These are phyloP conservation scores for Cyrtodaria siliqua DNA, from an alignment of 2,888 invertebrate genomes.

Conservation along the genomic window DNA sequence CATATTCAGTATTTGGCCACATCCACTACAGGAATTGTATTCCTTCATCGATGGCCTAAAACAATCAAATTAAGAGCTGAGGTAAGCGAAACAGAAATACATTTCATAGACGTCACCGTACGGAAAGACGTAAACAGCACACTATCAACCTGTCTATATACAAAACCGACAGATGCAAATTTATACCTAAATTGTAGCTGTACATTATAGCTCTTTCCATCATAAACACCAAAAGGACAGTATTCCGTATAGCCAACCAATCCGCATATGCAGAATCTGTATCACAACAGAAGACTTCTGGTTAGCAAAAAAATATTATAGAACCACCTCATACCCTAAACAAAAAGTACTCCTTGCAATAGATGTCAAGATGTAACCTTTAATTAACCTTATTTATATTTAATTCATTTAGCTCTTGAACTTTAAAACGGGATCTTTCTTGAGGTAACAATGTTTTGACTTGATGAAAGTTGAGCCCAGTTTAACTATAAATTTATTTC, in stretches of 20 bases:
- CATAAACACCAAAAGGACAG: neutral
- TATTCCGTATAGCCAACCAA: neutral
- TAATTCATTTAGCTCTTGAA: too few relatives aligned
- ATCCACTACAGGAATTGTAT: neutral
- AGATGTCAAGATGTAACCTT: too few relatives aligned
- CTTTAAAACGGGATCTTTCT: too few relatives aligned
- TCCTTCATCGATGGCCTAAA: slow-evolving; percentile 3
- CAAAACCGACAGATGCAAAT: neutral
- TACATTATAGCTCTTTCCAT: neutral
- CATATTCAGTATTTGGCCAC: neutral
- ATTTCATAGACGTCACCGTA: neutral
- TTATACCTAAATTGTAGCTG: too few relatives aligned
- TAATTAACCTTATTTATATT: too few relatives aligned
- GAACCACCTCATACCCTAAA: neutral
- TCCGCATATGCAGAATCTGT: neutral
- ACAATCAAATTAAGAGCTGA: neutral
- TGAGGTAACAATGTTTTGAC: too few relatives aligned
- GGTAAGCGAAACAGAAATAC: neutral
- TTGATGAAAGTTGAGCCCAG: too few relatives aligned
- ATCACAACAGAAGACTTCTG: neutral
- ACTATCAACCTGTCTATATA: neutral
- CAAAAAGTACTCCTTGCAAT: neutral
- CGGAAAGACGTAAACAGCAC: neutral
- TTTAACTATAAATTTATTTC: too few relatives aligned
- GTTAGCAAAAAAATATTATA: neutral